phyloP scores from a whole-genome alignment of 2,113 vertebrate species.

The Ochotona princeps region DNA sequence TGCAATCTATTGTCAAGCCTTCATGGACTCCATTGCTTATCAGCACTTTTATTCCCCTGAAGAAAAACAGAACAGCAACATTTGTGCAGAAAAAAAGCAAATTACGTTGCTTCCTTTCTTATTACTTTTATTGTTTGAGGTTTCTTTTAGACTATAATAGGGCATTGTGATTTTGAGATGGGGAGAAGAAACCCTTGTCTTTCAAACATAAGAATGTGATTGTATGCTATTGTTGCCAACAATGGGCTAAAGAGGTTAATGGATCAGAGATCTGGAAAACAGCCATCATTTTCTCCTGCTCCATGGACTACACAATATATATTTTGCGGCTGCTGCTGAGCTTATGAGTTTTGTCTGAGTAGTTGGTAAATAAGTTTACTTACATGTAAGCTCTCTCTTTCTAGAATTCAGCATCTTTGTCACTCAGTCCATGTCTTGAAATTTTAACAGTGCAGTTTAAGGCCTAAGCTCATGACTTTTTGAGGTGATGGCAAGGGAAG shows the following conservation, averaged over 20 bases:
- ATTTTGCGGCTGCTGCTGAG: constrained; percentile 73
- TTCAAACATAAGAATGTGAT: constrained; percentile 83
- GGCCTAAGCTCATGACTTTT: constrained; percentile 20
- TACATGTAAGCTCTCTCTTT: constrained; percentile 14
- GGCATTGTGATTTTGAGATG: constrained; percentile 70
- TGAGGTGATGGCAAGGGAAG: background rate
- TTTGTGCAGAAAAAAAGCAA: constrained; percentile 45
- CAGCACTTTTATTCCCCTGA: constrained; percentile 46
- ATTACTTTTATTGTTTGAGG: constrained; percentile 75
- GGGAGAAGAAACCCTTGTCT: constrained; percentile 79
- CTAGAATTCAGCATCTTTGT: constrained; percentile 61
- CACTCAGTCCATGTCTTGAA: background rate
- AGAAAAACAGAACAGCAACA: constrained; percentile 72
- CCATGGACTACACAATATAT: constrained; percentile 66
- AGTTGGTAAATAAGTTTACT: constrained; percentile 81
- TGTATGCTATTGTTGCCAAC: constrained; percentile 84
- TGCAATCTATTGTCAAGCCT: constrained; percentile 28
- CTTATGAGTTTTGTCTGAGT: constrained; percentile 57
- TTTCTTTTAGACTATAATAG: constrained; percentile 74
- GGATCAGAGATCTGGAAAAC: constrained; percentile 84
- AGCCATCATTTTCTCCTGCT: constrained; percentile 77
- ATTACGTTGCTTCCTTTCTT: constrained; percentile 70
- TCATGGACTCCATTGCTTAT: constrained; percentile 58
- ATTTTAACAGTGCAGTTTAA: constrained; percentile 32
- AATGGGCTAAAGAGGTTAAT: constrained; percentile 88